These are phyloP conservation scores for Bufo bufo DNA, from an alignment of 2,113 vertebrate species.

Conservation along the genomic window DNA sequence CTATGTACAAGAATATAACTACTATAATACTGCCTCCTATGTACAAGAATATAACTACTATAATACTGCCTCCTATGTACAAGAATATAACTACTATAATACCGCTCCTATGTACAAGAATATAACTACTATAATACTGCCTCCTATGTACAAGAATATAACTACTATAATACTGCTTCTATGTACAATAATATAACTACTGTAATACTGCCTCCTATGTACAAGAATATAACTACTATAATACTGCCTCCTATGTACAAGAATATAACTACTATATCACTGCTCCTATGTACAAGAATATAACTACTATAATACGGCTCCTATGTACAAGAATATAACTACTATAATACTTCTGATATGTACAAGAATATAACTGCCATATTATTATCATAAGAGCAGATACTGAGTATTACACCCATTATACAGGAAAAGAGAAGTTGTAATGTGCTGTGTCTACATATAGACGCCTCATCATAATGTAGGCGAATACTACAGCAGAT, in stretches of 20 bases:
- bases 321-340: no score
- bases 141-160: no score
- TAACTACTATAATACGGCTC: neutral
- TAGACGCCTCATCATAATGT: no score
- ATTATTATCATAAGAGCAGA: no score
- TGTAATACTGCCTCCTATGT: neutral
- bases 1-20: constrained; percentile 9
- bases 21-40: neutral
- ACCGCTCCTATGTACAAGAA: neutral
- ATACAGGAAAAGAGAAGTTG: no score
- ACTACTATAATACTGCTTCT: no score
- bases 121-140: constrained; percentile 14
- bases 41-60: neutral
- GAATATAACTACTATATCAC: neutral
- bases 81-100: constrained; percentile 1
- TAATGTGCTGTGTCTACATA: no score
- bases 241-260: neutral
- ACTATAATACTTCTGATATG: no score
- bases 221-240: constrained; percentile 10
- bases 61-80: neutral
- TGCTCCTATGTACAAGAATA: neutral
- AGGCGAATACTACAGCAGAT: no score
- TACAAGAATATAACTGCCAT: no score
- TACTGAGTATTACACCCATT: no score
- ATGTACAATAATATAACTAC: neutral